Base-by-base conservation (phyloP, 2,113 vertebrate species). In the Struthidea cinerea region DNA sequence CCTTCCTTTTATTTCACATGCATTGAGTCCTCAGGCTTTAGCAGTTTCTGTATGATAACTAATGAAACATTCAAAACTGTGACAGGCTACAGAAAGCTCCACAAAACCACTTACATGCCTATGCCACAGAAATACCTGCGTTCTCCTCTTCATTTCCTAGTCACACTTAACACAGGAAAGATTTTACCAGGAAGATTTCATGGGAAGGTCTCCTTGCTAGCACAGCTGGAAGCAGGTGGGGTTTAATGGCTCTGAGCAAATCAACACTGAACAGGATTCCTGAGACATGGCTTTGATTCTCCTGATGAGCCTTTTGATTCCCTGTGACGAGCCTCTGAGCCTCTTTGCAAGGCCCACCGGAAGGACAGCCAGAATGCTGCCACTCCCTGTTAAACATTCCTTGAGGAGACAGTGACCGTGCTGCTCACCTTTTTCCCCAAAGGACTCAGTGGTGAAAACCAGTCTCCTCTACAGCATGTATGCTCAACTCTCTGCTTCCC, bases 321-420 rank as follows among this genome's bases (percentile, higher is more conserved):
- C 71, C 32, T 9, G 9, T 57, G 5, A 49, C 19, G 26, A 61
- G 35, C 4, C 6, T n/a, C 41, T 28, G 16, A 57, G 28, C 12
- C 0, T 0, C 42, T 87, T 53, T 37, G 15, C 19, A 30, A n/a
- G 19, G 10, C 12, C 9, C 0, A 1, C 16, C 1, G 0, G 10
- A 21, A 53, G 8, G 20, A 6, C 26, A 81, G 47, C 9, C 3
- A 4, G 42, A 5, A 6, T 1, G 3, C 30, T 6, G 11, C 4
- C 10, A 14, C 12, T 33, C 8, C 14, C 22, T 53, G 16, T 22
- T 18, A 53, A 82, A 61, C 9, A 67, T 10, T 50, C 6, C 9
- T n/a, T 16, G 50, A 75, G 13, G 67, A 67, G 13, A 50, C 1
- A 2, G 14, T 0, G 3, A 32, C 47, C 61, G 26, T 1, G 22